Conservation (phyloP, 1,140 invertebrate genomes). For the Venturia canescens region DNA sequence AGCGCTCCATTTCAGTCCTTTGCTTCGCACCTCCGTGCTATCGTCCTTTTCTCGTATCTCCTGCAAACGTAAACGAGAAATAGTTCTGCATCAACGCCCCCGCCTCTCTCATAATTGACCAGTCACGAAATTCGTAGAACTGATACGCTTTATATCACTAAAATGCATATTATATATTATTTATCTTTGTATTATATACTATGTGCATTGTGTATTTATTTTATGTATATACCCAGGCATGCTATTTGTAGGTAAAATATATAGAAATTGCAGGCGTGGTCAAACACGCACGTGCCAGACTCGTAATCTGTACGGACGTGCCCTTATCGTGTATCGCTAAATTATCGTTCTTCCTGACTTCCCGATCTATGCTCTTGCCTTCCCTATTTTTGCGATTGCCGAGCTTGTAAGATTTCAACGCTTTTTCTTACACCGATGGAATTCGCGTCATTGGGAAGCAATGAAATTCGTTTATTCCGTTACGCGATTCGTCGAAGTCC, state of each 20-base stretch:
- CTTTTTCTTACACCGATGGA: too few species aligned
- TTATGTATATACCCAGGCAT: not conserved
- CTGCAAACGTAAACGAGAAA: conserved; percentile 45
- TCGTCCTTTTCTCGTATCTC: conserved; percentile 38
- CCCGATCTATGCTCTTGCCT: not conserved
- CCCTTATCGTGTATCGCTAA: conserved; percentile 10
- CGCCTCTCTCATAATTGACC: conserved; percentile 41
- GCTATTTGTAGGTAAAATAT: conserved; percentile 6
- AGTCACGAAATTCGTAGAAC: conserved; percentile 38
- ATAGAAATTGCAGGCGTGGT: not conserved
- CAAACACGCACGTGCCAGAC: conserved; percentile 12
- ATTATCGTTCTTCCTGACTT: conserved; percentile 4
- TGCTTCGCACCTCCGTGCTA: conserved; percentile 8
- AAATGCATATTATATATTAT: not conserved
- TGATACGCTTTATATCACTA: conserved; percentile 24
- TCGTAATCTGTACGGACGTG: conserved; percentile 11
- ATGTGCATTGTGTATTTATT: not conserved
- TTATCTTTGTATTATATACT: not conserved
- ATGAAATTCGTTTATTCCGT: too few species aligned
- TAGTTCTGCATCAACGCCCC: conserved; percentile 45
- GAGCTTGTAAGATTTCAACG: too few species aligned
- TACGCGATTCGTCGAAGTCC: too few species aligned
- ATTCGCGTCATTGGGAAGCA: too few species aligned
- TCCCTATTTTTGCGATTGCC: not conserved
- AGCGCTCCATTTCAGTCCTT: conserved; percentile 26